Base-by-base conservation (phyloP, 2,888 invertebrate genomes). In the Lysandra bellargus region DNA sequence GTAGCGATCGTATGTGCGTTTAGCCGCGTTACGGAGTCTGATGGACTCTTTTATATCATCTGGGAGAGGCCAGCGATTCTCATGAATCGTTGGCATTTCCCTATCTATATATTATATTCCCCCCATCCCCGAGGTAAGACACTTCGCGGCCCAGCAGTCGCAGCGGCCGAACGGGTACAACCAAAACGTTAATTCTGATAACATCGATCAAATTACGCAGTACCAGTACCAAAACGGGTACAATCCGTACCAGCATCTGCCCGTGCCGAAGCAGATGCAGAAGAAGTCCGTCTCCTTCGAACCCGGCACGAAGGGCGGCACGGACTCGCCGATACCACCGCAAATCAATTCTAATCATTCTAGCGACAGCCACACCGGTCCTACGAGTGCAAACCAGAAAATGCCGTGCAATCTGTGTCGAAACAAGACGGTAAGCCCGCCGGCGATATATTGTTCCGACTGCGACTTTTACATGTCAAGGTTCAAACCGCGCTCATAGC, bases 401-500 rank as follows among this genome's bases (percentile, higher is more conserved):
- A 95, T 96, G 12, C 96, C 96, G 80, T 98, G 98, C 89, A 97
- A 97, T 91, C 95, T 99, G 84, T 99, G 98, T 91, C 95, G 98
- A 80, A 98, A 98, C 89, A 97, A 98, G 87, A 96, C 96, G 82
- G 97, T 98, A 30, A 95, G 95, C 78, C 96, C 97, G 23, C 97
- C 98, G 17, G 96, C 97, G 60, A 95, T 97, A 84, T 98, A 98
- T 88, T 99, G 98, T 91, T 95, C 96, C 78, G 98, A 98, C 91
- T 98, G 98, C 92, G 98, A 98, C 88, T 98, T 97, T 92, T 99
- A 98, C 88, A 97, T 99, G 97, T 97, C 98, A 82, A 95, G 97
- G 86, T 97, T 97, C 90, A 96, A 97, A 87, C 97, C 96, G 73
- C 95, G 95, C 84, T 95, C 95, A 85, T 95, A 93, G 90, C 85